phyloP scores from a whole-genome alignment of 2,113 vertebrate species.

The Embiotoca jacksoni region DNA sequence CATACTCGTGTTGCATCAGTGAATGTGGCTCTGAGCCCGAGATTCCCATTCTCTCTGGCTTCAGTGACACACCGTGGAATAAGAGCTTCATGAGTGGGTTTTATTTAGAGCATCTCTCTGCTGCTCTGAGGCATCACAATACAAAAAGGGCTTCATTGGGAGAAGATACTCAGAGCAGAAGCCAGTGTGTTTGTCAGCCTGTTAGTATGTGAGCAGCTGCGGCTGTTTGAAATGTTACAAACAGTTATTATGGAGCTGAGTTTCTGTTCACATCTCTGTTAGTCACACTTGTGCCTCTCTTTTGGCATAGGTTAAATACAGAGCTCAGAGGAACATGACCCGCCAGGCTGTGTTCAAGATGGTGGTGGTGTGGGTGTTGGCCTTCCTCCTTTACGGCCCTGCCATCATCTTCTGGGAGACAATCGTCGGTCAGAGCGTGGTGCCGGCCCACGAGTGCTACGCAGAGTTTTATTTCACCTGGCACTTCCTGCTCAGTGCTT shows the following conservation, averaged over 20 bases:
- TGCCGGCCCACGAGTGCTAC: conserved; percentile 83
- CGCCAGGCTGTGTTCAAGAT: conserved; percentile 85
- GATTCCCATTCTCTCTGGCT: conserved; percentile 47
- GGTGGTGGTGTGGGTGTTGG: conserved; percentile 88
- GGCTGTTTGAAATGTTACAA: conserved; percentile 20
- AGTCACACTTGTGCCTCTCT: conserved; percentile 42
- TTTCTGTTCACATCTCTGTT: conserved; percentile 21
- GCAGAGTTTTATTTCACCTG: conserved; percentile 87
- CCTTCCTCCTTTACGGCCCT: conserved; percentile 91
- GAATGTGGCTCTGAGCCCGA: conserved; percentile 60
- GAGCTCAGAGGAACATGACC: conserved; percentile 82
- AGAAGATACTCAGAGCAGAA: conserved; percentile 23
- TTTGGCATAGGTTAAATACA: conserved; percentile 87
- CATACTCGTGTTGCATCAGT: conserved; percentile 54
- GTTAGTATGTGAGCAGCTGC: conserved; percentile 45
- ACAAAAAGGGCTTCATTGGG: conserved; percentile 34
- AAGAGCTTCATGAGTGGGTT: conserved; percentile 51
- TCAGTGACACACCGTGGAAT: conserved; percentile 46
- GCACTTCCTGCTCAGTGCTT: conserved; percentile 87
- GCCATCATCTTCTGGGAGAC: conserved; percentile 88
- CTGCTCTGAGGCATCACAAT: conserved; percentile 28
- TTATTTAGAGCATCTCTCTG: conserved; percentile 60
- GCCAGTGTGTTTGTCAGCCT: conserved; percentile 25
- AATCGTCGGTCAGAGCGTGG: conserved; percentile 72
- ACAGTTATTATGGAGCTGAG: neutral